These are phyloP conservation scores for Ethmia dodecea DNA, from an alignment of 2,888 invertebrate genomes.

Conservation along the genomic window DNA sequence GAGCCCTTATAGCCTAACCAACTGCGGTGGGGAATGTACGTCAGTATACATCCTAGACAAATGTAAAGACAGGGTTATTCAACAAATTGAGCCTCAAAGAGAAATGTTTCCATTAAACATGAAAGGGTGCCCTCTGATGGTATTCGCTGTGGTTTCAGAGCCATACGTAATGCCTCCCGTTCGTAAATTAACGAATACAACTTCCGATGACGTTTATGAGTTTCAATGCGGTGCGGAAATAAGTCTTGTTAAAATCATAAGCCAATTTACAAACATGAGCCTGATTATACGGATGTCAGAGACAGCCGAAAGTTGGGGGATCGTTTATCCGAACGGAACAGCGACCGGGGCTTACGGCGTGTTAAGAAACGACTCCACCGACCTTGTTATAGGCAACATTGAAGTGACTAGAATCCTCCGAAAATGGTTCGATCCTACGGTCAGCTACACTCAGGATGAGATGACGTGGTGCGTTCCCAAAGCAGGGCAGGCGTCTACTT, in stretches of 20 bases:
- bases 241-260: conserved; percentile 64
- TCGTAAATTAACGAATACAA: conserved; percentile 33
- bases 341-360: conserved; percentile 55
- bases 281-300: conserved; percentile 55
- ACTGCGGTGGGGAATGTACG: conserved; percentile 59
- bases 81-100: conserved; percentile 37
- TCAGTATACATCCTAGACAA: conserved; percentile 57
- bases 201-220: conserved; percentile 49
- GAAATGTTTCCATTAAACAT: conserved; percentile 61
- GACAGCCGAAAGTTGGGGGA: conserved; percentile 59
- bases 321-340: conserved; percentile 45
- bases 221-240: conserved; percentile 64
- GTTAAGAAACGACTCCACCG: conserved; percentile 48
- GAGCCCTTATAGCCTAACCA: conserved; percentile 59
- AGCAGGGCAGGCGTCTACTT: conserved; percentile 58
- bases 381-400: conserved; percentile 65
- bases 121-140: conserved; percentile 59
- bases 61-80: conserved; percentile 46
- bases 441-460: conserved; percentile 69
- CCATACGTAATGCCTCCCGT: conserved; percentile 67
- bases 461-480: conserved; percentile 69
- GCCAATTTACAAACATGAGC: conserved; percentile 65
- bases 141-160: conserved; percentile 62
- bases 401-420: conserved; percentile 62
- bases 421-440: conserved; percentile 64